Evolutionary conservation across 2,113 vertebrate species (phyloP), one percentile per base, ranked within the genome.

Genomic region (Ceratotherium simum): DNA sequence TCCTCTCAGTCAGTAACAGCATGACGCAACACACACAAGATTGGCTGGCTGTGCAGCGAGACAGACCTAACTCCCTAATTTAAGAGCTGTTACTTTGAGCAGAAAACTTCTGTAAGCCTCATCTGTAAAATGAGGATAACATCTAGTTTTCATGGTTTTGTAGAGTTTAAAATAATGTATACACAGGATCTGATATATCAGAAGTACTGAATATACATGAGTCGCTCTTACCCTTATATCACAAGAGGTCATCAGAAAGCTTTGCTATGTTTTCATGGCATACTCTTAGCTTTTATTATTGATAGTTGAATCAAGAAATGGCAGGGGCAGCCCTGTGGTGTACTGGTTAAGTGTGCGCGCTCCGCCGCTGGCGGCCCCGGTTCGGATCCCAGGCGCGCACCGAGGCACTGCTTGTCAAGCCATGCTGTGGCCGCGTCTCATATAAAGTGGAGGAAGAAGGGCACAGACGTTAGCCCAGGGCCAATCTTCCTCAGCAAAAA

Each of bases 261-360:
- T 85, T 90, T 33, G 36, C 70, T 88, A 17, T 76, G 86, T 93
- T 96, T 93, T 79, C 94, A 92, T 92, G 58, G 58, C 14, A 79
- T 27, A 54, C 25, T 69, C 65, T 80, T 79, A 67, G 33, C 27
- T 91, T 87, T 86, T 70, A 82, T 86, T 70, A 82, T 33, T 75
- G 42, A 87, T 20, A 31, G 1, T 3, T 84, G 54, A 95, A 79
- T 92, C n/a, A 92, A 94, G 65, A 94, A 87, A 86, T 86, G 20
- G 6, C 9, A 42, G 42, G 42, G 42, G 3, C 48, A 51, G 11
- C 48, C 48, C 48, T 11, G 48, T 51, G 48, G 48, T 12, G 9
- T 9, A 51, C 9, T 51, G 48, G 48, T 51, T 51, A 51, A 51
- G 48, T 51, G 9, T 12, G 48, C 48, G 12, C 48, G 48, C 48